Evolutionary conservation across 2,113 vertebrate genomes (phyloP).

Genomic region (Pachycephala philippinensis): DNA sequence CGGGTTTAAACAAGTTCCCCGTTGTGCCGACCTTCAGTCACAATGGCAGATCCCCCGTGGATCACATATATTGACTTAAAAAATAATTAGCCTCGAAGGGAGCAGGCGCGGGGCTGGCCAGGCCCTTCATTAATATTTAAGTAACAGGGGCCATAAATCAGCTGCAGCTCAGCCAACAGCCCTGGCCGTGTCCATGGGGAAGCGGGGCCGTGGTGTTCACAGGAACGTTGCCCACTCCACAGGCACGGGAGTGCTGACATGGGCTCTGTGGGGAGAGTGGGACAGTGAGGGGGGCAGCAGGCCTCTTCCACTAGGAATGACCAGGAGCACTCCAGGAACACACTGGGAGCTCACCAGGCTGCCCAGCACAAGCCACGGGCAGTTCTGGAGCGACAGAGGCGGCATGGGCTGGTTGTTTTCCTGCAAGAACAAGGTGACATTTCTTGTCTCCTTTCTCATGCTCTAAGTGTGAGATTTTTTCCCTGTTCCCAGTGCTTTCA

Average conservation of each 20-base stretch:
- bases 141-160: conserved; percentile 23
- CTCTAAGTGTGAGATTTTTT: conserved; percentile 11
- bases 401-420: not conserved
- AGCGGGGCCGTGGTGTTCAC: not conserved
- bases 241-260: not conserved
- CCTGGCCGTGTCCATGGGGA: not conserved
- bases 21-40: not conserved
- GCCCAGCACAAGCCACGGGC: not conserved
- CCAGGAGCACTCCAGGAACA: not conserved
- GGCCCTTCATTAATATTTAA: not conserved
- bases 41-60: not conserved
- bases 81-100: conserved; percentile 36
- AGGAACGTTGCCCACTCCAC: not conserved
- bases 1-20: not conserved
- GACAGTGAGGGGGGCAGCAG: not conserved
- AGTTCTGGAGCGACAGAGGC: not conserved
- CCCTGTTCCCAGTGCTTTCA: conserved; percentile 14
- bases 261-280: not conserved
- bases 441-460: conserved; percentile 47
- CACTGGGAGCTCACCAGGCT: not conserved
- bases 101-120: not conserved
- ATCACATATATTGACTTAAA: conserved; percentile 14
- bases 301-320: not conserved
- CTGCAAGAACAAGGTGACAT: conserved; percentile 46
- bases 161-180: not conserved